A percentile compares a stretch with the other conserved stretches of the same genome.
Conservation (phyloP, 2,888 invertebrate genomes). For the Baccha elongata region DNA sequence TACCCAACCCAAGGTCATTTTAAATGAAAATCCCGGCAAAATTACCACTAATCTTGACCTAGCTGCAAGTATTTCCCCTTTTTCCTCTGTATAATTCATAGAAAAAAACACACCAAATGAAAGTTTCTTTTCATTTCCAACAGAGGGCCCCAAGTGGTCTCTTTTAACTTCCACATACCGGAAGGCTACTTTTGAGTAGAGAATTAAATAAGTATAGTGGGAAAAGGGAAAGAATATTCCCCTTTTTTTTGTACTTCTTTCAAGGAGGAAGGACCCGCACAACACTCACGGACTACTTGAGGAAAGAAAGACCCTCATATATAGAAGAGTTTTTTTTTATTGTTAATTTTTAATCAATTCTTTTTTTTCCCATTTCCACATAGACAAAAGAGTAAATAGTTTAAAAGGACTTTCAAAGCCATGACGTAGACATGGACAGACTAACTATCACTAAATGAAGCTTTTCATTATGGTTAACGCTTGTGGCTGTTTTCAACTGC, state of each 20-base stretch:
- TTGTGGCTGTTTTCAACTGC: constrained; percentile 34
- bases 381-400: background rate
- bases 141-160: constrained; percentile 29
- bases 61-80: constrained; percentile 18
- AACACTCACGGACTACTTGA: constrained; percentile 2
- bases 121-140: constrained; percentile 32
- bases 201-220: too few species aligned
- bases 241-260: background rate
- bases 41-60: constrained; percentile 62
- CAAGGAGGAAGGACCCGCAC: background rate
- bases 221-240: background rate
- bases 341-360: constrained; percentile 31
- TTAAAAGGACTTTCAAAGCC: background rate
- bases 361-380: background rate
- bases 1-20: constrained; percentile 43
- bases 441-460: constrained; percentile 1
- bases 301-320: too few species aligned
- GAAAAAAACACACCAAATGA: background rate
- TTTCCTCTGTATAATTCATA: background rate
- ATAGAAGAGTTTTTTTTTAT: background rate
- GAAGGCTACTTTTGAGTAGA: constrained; percentile 47
- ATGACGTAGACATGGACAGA: constrained; percentile 14
- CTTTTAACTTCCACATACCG: constrained; percentile 14
- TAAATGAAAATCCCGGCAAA: constrained; percentile 24
- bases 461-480: constrained; percentile 32